A percentile compares a stretch with the other conserved stretches of the same genome.
These are phyloP conservation scores for Brachylomia viminalis DNA, from an alignment of 2,888 invertebrate genomes.

Conservation along the genomic window DNA sequence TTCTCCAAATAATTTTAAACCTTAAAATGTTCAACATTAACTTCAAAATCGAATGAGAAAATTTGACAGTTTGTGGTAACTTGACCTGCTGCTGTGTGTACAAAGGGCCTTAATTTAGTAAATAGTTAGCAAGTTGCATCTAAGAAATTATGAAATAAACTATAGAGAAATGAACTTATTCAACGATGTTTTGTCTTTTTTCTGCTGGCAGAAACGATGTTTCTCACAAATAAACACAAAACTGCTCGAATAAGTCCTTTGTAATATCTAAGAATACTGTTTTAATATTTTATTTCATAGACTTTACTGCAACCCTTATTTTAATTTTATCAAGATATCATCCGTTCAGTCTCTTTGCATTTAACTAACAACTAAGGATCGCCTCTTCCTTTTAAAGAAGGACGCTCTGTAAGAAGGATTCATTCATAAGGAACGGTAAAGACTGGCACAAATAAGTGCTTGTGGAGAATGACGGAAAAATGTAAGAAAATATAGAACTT, in stretches of 20 bases:
- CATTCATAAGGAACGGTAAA: slow-evolving; percentile 37
- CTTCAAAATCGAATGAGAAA: too few relatives aligned
- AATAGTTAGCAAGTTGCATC: not conserved
- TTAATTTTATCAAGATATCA: slow-evolving; percentile 24
- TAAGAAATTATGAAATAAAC: not conserved
- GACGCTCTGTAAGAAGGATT: slow-evolving; percentile 34
- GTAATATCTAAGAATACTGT: slow-evolving; percentile 11
- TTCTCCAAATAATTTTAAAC: too few relatives aligned
- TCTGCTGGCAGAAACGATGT: not conserved
- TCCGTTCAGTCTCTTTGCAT: slow-evolving; percentile 31
- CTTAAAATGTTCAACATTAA: too few relatives aligned
- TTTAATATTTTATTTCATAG: slow-evolving; percentile 7
- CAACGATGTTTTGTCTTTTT: not conserved
- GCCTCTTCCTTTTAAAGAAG: slow-evolving; percentile 20
- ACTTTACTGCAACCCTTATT: slow-evolving; percentile 31
- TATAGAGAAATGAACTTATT: not conserved
- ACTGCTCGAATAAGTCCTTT: slow-evolving; percentile 25
- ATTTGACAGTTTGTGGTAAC: too few relatives aligned
- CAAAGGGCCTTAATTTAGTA: not conserved
- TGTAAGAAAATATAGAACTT: slow-evolving; percentile 47
- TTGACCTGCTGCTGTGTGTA: too few relatives aligned
- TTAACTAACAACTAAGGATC: slow-evolving; percentile 29
- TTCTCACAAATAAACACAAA: slow-evolving; percentile 18
- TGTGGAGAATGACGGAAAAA: slow-evolving; percentile 40
- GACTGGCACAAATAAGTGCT: slow-evolving; percentile 45